phyloP scores from a whole-genome alignment of 2,797 vertebrate species.

The Esox lucius region DNA sequence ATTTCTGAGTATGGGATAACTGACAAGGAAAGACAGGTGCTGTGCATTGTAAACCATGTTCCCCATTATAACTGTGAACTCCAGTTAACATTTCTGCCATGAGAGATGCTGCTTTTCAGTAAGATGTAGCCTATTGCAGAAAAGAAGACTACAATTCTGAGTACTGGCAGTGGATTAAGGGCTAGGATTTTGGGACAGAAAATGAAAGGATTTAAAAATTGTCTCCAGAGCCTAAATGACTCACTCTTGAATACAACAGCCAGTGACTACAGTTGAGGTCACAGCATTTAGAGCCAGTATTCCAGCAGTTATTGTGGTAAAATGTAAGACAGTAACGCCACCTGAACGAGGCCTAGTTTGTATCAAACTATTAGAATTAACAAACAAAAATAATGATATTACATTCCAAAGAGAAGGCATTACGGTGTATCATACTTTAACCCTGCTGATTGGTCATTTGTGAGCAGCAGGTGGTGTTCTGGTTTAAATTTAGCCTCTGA shows the following conservation, averaged over 20 bases:
- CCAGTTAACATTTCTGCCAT: slow-evolving; percentile 41
- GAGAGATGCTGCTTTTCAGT: neutral
- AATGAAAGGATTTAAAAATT: neutral
- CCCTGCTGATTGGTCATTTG: slow-evolving; percentile 48
- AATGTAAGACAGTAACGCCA: no score
- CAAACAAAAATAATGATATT: neutral
- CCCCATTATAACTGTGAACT: slow-evolving; percentile 35
- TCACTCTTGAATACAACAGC: neutral
- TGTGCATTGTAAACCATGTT: slow-evolving; percentile 26
- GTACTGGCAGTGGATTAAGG: neutral
- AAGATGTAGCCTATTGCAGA: neutral
- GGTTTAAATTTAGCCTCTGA: slow-evolving; percentile 54
- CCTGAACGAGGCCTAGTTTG: neutral
- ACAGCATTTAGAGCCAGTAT: neutral
- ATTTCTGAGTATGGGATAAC: slow-evolving; percentile 39
- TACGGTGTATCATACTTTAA: slow-evolving; percentile 29
- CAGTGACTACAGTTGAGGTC: neutral
- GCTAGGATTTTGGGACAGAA: neutral
- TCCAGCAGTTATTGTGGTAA: neutral
- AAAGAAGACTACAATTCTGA: neutral
- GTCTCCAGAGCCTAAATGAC: neutral
- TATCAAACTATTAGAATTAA: neutral
- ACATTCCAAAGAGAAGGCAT: slow-evolving; percentile 21
- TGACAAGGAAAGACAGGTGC: slow-evolving; percentile 63
- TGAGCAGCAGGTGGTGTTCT: slow-evolving; percentile 64